phyloP scores from a whole-genome alignment of 2,888 invertebrate genomes.

The Megaustenia siamemsis region DNA sequence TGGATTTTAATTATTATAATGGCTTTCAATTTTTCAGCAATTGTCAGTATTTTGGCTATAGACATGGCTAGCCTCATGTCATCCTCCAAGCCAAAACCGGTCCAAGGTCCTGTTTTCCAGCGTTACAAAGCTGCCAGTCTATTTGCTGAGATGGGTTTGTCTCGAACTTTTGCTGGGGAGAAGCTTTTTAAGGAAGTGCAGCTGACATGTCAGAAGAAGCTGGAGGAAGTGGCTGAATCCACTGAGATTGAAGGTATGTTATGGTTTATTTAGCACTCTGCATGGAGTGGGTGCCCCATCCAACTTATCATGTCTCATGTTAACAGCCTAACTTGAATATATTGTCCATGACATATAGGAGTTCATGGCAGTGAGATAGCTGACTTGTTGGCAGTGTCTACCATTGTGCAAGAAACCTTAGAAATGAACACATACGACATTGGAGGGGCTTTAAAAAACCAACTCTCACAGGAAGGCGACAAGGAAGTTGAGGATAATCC shows the following conservation, averaged over 20 bases:
- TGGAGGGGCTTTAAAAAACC: too few species aligned
- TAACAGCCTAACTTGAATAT: too few species aligned
- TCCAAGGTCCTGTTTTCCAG: conserved; percentile 84
- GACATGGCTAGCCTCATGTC: conserved; percentile 92
- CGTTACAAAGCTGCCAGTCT: conserved; percentile 91
- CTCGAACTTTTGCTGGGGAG: conserved; percentile 88
- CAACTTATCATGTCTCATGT: too few species aligned
- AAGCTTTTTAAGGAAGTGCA: conserved; percentile 82
- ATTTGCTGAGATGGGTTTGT: conserved; percentile 89
- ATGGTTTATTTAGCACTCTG: too few species aligned
- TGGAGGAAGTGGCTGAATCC: conserved; percentile 52
- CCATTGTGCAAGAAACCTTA: too few species aligned
- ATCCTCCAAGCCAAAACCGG: conserved; percentile 62
- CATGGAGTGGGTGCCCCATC: too few species aligned
- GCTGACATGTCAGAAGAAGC: conserved; percentile 68
- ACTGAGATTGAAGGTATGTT: background rate
- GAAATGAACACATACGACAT: too few species aligned
- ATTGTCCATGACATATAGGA: too few species aligned
- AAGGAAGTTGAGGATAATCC: too few species aligned
- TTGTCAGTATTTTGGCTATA: conserved; percentile 95
- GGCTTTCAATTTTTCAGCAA: conserved; percentile 80
- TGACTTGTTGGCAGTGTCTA: too few species aligned
- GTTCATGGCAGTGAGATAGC: too few species aligned
- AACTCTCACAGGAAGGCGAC: too few species aligned
- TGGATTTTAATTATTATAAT: background rate